Conservation (phyloP, 2,113 vertebrate species). For the Excalfactoria chinensis region DNA sequence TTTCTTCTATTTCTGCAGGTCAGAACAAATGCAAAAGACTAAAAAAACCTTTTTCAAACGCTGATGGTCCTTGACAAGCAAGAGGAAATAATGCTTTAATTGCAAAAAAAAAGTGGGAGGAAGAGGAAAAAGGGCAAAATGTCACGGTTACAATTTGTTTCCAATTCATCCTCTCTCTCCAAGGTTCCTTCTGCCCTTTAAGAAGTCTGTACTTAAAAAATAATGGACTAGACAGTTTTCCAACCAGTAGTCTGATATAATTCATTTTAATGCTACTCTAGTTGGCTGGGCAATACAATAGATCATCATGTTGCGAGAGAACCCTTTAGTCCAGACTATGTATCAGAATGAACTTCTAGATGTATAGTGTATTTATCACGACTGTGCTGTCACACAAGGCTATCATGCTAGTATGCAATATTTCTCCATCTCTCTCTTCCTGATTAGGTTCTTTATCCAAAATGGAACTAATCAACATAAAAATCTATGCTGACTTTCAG, state of each 20-base stretch:
- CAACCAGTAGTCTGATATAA: slow-evolving; percentile 45
- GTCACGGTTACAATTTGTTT: slow-evolving; percentile 19
- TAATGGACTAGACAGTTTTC: slow-evolving; percentile 60
- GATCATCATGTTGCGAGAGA: slow-evolving; percentile 27
- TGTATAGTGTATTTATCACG: background rate
- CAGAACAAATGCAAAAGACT: background rate
- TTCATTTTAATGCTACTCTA: slow-evolving; percentile 64
- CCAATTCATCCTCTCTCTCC: slow-evolving; percentile 40
- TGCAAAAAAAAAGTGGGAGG: slow-evolving; percentile 27
- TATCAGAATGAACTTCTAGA: slow-evolving; percentile 38
- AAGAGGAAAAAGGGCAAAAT: slow-evolving; percentile 23
- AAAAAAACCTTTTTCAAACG: slow-evolving; percentile 15
- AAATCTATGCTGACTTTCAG: background rate
- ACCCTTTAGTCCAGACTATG: slow-evolving; percentile 45
- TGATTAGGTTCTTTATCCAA: background rate
- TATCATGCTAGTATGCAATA: background rate
- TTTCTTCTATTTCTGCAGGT: slow-evolving; percentile 1
- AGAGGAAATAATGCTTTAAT: slow-evolving; percentile 47
- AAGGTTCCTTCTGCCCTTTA: slow-evolving; percentile 56
- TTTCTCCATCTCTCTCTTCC: background rate
- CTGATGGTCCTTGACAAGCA: slow-evolving; percentile 9
- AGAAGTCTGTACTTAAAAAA: slow-evolving; percentile 48
- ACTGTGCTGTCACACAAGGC: slow-evolving; percentile 16
- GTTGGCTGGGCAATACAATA: slow-evolving; percentile 51
- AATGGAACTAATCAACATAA: background rate